Conservation (phyloP, 2,113 vertebrate species). For the Egretta garzetta region DNA sequence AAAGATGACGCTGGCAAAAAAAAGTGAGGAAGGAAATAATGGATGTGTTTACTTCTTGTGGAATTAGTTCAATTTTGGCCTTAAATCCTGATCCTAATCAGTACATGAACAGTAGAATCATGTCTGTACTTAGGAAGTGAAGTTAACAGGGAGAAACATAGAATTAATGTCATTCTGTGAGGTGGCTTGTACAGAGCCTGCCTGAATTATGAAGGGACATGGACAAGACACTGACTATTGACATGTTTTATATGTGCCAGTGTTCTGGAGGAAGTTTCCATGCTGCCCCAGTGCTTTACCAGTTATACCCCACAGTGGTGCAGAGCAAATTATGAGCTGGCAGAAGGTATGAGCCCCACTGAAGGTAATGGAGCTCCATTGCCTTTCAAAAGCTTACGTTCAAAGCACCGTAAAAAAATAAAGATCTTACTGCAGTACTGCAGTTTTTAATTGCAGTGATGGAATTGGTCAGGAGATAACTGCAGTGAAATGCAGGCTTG, state of each 20-base stretch:
- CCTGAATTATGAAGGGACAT: too few relatives aligned
- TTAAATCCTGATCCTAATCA: neutral
- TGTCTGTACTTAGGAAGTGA: neutral
- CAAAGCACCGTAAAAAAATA: neutral
- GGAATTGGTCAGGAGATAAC: neutral
- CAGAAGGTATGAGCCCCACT: too few relatives aligned
- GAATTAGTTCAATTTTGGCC: neutral
- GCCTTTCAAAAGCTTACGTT: neutral
- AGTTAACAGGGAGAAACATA: neutral
- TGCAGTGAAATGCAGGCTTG: neutral
- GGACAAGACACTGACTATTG: neutral
- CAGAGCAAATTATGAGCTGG: neutral
- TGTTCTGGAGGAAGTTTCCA: neutral
- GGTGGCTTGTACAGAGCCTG: neutral
- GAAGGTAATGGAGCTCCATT: neutral
- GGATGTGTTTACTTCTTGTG: neutral
- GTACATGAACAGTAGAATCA: neutral
- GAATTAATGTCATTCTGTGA: neutral
- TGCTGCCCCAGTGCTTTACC: neutral
- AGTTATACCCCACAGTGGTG: neutral
- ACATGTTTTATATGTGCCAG: neutral
- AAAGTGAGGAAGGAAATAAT: neutral
- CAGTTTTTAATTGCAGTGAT: neutral
- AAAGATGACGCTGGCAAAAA: neutral
- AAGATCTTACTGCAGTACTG: neutral